Base-by-base conservation (phyloP, 1,140 invertebrate genomes). In the Rhysida immarginata region DNA sequence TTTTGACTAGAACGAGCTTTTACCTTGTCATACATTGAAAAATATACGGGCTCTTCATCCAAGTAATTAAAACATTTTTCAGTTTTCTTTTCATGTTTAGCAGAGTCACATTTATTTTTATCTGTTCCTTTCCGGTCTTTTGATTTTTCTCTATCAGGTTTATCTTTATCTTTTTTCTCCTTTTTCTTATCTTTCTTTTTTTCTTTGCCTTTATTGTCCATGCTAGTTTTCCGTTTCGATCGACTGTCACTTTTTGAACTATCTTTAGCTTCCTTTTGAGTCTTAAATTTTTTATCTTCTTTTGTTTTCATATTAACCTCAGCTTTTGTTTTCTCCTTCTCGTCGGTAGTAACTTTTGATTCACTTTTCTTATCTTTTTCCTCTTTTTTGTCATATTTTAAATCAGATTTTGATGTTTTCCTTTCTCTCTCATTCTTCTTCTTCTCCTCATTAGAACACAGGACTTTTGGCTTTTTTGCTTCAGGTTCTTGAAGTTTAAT, bases 21-120 rank as follows among this genome's bases (percentile, higher is more conserved):
- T 0, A 97, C 91, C 72, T 96, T 96, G 67, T 96, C 94, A 69
- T 97, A 97, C 93, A 97, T 97, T 27, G 92, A 96, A 57, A 93
- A 89, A 66, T 93, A 95, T 14, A 83, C 83, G 2, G 87, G 87
- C 58, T 85, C 88, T 63, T 92, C 87, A 63, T 89, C 85, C 23
- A 87, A 79, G 69, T 90, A 92, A 61, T 89, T 90, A n/a, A 87
- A 91, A 72, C 87, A 85, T 61, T 14, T 60, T 56, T 14, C 48
- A 45, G 21, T 55, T 50, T 53, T 64, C 55, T 53, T 62, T 53
- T 25, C 58, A 54, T 27, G 56, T 44, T 44, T 58, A 18, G 29
- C n/a, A 11, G 59, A 55, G 26, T 59, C 57, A 2, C 29, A 45
- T 26, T 61, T 61, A 24, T 46, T 45, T 26, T 26, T 45, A 16